Evolutionary conservation across 2,113 vertebrate genomes (phyloP), one percentile per base, ranked within the genome.

Genomic region (Progne subis): DNA sequence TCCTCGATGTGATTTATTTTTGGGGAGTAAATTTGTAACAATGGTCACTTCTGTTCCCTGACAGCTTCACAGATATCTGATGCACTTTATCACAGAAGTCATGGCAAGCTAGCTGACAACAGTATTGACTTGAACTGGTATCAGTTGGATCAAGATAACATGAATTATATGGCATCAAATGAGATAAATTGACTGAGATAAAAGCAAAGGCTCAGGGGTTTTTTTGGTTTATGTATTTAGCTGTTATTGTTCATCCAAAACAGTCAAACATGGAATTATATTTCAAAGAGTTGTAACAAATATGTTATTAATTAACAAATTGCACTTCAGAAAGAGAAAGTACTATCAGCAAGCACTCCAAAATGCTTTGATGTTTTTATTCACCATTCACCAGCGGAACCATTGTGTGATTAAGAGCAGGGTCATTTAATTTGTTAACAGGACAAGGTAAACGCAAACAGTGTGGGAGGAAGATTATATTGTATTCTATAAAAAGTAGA

Each of bases 211-310:
- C 63, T 90, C 17, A 6, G 29, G 34, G 37, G 21, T 74, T 94
- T 94, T 94, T 72, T 90, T 69, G 29, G 32, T 65, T 95, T 82
- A 65, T 88, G 32, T 77, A 63, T 86, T 95, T 90, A 87, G 44
- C 41, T 20, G 23, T 85, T 82, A 78, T 53, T 85, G 43, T 67
- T 85, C 52, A 49, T 82, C 82, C 47, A 46, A 70, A 80, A 82
- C 37, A 74, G 79, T 53, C 59, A 94, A 69, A 80, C 31, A 20
- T 55, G n/a, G 64, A 88, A 67, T 86, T 71, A 53, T 77, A 47
- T 61, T 95, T 92, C 85, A 93, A 77, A 71, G 60, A 63, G 31
- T 63, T 47, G 7, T 65, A 81, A 44, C 19, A 88, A 91, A 84
- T 82, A 61, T 2, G 7, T 90, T 85, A 77, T 82, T 90, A 93